Percentiles rank a stretch among this genome's conserved stretches.
phyloP scores from a whole-genome alignment of 1,140 invertebrate genomes.

The Goniozus legneri region DNA sequence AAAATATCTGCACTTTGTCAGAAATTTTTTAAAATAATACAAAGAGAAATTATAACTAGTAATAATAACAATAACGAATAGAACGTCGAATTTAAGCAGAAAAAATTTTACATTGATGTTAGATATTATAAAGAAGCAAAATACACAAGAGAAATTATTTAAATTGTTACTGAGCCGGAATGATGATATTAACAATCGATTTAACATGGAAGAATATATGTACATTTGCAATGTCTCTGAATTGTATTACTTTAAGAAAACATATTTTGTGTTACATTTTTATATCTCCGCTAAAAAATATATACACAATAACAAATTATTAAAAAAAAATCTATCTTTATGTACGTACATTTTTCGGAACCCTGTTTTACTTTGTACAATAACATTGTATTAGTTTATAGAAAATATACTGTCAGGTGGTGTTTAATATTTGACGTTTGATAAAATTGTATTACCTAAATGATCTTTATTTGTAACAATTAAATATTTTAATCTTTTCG shows the following conservation, averaged over 20 bases:
- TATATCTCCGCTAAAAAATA: constrained; percentile 50
- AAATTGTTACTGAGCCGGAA: constrained; percentile 32
- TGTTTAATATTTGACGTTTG: constrained; percentile 44
- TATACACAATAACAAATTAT: constrained; percentile 43
- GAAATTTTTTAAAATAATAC: constrained; percentile 24
- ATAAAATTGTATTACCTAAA: constrained; percentile 21
- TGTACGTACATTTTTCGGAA: constrained; percentile 49
- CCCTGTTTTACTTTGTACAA: constrained; percentile 50
- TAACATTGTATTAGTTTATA: constrained; percentile 53
- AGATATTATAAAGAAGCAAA: background rate
- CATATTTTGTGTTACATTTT: constrained; percentile 55
- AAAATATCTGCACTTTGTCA: constrained; percentile 36
- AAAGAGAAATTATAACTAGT: constrained; percentile 12
- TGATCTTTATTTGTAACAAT: too few relatives aligned
- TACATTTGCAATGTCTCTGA: constrained; percentile 49
- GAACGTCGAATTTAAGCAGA: background rate
- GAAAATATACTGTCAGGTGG: constrained; percentile 53
- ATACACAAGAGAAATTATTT: constrained; percentile 24
- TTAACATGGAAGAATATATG: constrained; percentile 38
- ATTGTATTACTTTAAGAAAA: constrained; percentile 51
- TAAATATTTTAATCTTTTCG: background rate
- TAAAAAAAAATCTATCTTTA: constrained; percentile 38
- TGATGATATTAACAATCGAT: constrained; percentile 19
- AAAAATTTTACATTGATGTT: background rate
- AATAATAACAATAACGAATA: background rate